phyloP scores from a whole-genome alignment of 2,113 vertebrate genomes.

The Lontra canadensis region DNA sequence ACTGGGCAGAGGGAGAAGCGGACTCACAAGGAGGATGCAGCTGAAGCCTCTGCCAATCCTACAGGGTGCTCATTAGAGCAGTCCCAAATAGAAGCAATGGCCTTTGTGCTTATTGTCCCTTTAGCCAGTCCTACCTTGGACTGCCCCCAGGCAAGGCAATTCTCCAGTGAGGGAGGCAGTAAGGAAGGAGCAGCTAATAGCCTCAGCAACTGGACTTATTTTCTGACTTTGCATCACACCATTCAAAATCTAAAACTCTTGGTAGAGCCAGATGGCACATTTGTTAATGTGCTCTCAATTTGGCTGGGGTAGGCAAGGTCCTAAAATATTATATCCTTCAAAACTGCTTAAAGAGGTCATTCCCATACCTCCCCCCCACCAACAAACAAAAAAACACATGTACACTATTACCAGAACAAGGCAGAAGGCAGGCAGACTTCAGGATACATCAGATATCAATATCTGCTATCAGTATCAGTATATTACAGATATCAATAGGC shows the following conservation, averaged over 20 bases:
- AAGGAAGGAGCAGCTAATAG: neutral
- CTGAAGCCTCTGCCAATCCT: neutral
- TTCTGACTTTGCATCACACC: neutral
- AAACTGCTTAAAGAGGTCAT: constrained; percentile 17
- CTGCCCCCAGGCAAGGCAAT: neutral
- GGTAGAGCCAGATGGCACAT: neutral
- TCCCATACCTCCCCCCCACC: neutral
- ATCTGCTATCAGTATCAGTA: no score
- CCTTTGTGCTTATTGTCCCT: neutral
- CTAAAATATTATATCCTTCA: neutral
- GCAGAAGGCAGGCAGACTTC: neutral
- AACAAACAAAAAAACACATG: neutral
- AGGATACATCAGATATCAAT: neutral
- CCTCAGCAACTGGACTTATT: neutral
- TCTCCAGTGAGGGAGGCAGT: neutral
- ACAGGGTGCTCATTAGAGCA: neutral
- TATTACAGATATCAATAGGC: neutral
- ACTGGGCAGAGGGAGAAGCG: neutral
- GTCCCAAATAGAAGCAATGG: neutral
- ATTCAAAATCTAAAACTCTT: neutral
- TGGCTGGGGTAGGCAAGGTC: neutral
- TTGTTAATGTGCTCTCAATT: neutral
- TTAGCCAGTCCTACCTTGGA: neutral
- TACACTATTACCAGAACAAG: neutral
- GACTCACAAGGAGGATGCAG: neutral